Evolutionary conservation across 2,113 vertebrate species (phyloP).

Genomic region (Campylomormyrus numenius): DNA sequence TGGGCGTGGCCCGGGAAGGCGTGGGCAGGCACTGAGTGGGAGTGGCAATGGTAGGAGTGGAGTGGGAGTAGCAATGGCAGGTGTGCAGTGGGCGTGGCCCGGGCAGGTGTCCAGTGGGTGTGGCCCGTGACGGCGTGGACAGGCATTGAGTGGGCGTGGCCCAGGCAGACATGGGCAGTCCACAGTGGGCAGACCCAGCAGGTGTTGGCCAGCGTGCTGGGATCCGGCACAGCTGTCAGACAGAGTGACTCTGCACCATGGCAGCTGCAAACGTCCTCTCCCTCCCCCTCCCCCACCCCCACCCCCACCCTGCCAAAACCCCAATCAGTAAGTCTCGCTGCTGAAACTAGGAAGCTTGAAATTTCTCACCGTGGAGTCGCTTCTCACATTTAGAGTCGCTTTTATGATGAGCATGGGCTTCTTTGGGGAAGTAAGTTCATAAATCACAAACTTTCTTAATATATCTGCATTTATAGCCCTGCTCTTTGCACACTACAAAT

Average conservation of each 20-base stretch:
- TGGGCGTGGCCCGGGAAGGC: background rate
- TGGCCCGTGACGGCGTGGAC: background rate
- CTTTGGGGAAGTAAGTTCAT: background rate
- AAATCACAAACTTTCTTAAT: background rate
- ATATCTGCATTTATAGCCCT: constrained; percentile 23
- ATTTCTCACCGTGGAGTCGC: background rate
- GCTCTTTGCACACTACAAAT: constrained; percentile 1
- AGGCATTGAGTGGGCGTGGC: background rate
- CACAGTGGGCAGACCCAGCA: constrained; percentile 31
- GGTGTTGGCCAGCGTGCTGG: constrained; percentile 36
- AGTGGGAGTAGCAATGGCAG: background rate
- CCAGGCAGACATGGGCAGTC: background rate
- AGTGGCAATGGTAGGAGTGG: background rate
- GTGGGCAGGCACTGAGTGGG: too few species aligned
- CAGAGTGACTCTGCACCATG: constrained; percentile 13
- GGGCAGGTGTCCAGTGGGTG: background rate
- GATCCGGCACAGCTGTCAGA: constrained; percentile 44
- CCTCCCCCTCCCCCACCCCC: background rate
- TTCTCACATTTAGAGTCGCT: background rate
- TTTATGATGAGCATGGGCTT: background rate
- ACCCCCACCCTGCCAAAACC: background rate
- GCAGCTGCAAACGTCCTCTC: constrained; percentile 6
- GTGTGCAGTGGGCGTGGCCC: background rate
- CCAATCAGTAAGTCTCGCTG: background rate
- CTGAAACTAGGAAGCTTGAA: background rate